Base-by-base conservation (phyloP, 2,113 vertebrate genomes). In the Ariopsis seemanni region DNA sequence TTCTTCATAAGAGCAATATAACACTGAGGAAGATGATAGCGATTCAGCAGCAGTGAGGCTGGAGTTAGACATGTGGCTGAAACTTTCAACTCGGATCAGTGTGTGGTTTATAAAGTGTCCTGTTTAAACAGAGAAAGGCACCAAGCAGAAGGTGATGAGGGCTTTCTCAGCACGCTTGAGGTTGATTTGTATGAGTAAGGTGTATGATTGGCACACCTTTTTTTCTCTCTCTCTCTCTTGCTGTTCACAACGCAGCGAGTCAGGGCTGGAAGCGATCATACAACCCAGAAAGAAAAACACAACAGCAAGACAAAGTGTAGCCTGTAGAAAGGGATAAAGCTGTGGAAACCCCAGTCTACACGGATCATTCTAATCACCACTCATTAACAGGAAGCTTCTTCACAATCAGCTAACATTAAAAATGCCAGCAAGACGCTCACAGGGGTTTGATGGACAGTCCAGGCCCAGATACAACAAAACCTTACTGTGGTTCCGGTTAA, bases 211-310 rank as follows among this genome's bases (percentile, higher is more conserved):
- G 12, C 9, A 60, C 22, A 30, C 53, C 58, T 30, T 42, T 42
- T 42, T 42, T 34, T 42, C 34, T 42, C 34, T 58, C 15, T 18
- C 18, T 60, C 15, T 18, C 9, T 60, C 17, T 58, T 80, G 18
- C 78, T 57, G 20, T 78, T n/a, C 25, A 53, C 75, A 55, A 17
- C 5, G 53, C 77, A 80, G 25, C 15, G 53, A 80, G n/a, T 57
- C 53, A 8, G 53, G 30, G 77, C 77, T 80, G 77, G 9, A 80
- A 80, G 55, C 17, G n/a, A 80, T 80, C 78, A 80, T 18, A 34
- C 27, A 4, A 80, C 34, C 78, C 30, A 57, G n/a, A 30, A 57
- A 27, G n/a, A 53, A 0, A 55, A 53, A 55, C 12, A 48, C 30
- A 1, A 2, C 10, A 77, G 22, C 48, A 75, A 77, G 5, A n/a